A percentile compares a stretch with the other conserved stretches of the same genome.
These are phyloP conservation scores for Diadegma fenestrale DNA, from an alignment of 2,888 invertebrate genomes.

Conservation along the genomic window DNA sequence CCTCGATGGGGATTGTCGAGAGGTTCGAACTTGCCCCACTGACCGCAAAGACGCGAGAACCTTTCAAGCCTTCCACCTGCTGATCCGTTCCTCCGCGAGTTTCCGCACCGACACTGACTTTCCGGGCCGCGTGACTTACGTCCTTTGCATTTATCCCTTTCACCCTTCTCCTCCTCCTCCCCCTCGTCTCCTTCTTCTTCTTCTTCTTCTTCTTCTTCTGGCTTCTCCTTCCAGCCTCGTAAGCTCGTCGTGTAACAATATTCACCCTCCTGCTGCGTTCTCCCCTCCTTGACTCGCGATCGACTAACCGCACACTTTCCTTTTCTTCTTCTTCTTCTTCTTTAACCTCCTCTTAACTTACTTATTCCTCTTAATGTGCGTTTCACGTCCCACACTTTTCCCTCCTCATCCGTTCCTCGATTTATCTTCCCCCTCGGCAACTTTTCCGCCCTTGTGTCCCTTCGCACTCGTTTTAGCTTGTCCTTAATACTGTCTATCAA, in stretches of 20 bases:
- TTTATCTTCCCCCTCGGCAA: conserved; percentile 3
- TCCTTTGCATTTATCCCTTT: conserved; percentile 26
- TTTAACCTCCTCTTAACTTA: conserved; percentile 42
- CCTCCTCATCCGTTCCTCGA: conserved; percentile 23
- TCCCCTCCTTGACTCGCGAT: conserved; percentile 31
- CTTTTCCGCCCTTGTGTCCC: neutral
- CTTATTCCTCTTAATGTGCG: conserved; percentile 12
- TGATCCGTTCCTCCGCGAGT: conserved; percentile 63
- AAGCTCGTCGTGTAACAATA: conserved; percentile 20
- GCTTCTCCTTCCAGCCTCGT: conserved; percentile 28
- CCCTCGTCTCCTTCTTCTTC: neutral
- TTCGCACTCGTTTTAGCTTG: neutral
- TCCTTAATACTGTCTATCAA: neutral
- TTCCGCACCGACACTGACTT: conserved; percentile 28
- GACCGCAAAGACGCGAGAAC: conserved; percentile 55
- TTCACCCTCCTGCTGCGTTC: conserved; percentile 17
- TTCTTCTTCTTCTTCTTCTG: conserved; percentile 15
- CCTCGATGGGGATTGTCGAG: conserved; percentile 20
- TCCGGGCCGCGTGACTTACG: conserved; percentile 55
- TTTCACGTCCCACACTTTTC: conserved; percentile 20
- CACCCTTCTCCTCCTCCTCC: neutral
- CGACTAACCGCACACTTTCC: conserved; percentile 24
- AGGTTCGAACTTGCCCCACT: conserved; percentile 36
- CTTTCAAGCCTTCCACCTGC: conserved; percentile 49
- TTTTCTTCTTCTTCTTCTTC: neutral